A percentile compares a stretch with the other conserved stretches of the same genome.
phyloP scores from a whole-genome alignment of 2,113 vertebrate species.

The Gopherus evgoodei region DNA sequence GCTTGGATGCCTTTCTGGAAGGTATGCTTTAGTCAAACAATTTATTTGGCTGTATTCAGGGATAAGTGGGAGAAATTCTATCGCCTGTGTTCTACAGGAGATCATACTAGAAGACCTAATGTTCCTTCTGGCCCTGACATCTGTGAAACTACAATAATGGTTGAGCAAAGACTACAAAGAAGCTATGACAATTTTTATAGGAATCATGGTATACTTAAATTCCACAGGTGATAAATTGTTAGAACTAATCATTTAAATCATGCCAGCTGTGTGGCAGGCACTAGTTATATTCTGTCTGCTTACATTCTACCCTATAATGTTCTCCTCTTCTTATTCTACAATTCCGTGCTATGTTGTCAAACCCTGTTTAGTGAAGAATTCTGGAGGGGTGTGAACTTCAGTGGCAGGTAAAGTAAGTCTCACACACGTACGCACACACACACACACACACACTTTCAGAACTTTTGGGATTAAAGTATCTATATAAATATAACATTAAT shows the following conservation, averaged over 20 bases:
- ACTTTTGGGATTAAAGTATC: neutral
- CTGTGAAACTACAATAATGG: neutral
- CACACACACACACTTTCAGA: neutral
- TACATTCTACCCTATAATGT: neutral
- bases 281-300: neutral
- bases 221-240: neutral
- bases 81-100: neutral
- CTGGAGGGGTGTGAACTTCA: neutral
- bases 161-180: neutral
- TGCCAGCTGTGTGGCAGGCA: neutral
- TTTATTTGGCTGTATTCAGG: neutral
- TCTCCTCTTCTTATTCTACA: neutral
- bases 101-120: neutral
- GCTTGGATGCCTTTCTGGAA: neutral
- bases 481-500: neutral
- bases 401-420: neutral
- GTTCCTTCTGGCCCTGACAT: neutral
- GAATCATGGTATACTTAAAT: fast-evolving
- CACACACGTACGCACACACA: neutral
- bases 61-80: neutral
- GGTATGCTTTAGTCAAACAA: fast-evolving
- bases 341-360: neutral
- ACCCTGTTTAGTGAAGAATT: neutral
- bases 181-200: neutral
- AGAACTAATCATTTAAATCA: neutral